phyloP scores from a whole-genome alignment of 2,797 vertebrate species.

The Helostoma temminkii region DNA sequence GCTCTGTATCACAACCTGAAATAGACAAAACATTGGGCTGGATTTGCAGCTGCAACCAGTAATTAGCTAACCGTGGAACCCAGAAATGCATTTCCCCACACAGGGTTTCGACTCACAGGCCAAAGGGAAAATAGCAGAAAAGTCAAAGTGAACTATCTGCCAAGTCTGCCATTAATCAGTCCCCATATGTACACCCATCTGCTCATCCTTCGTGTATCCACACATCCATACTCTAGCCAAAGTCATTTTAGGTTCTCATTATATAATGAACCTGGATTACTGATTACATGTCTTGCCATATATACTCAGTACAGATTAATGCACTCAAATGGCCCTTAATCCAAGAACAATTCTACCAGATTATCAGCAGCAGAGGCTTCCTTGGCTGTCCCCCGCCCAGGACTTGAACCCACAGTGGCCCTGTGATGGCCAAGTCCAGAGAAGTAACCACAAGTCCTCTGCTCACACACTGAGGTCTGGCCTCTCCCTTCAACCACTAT shows the following conservation, averaged over 20 bases:
- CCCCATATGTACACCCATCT: conserved; percentile 5
- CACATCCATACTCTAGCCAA: conserved; percentile 11
- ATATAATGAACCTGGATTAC: conserved; percentile 60
- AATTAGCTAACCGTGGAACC: conserved; percentile 72
- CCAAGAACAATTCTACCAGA: conserved; percentile 65
- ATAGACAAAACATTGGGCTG: conserved; percentile 67
- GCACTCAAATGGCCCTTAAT: conserved; percentile 68
- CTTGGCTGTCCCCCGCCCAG: conserved; percentile 70
- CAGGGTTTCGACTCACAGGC: conserved; percentile 55
- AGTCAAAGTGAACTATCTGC: conserved; percentile 15
- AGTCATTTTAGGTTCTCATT: conserved; percentile 35
- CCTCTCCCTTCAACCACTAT: conserved; percentile 85
- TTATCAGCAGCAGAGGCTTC: conserved; percentile 60
- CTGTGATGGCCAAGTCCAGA: conserved; percentile 76
- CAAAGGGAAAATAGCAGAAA: conserved; percentile 36
- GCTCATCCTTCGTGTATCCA: conserved; percentile 3
- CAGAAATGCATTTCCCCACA: conserved; percentile 71
- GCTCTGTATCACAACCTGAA: conserved; percentile 66
- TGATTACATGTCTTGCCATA: conserved; percentile 33
- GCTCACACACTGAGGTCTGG: conserved; percentile 82
- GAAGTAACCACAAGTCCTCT: conserved; percentile 73
- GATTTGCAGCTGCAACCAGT: conserved; percentile 67
- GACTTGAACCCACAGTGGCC: conserved; percentile 79
- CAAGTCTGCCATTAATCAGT: conserved; percentile 35
- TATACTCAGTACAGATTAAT: conserved; percentile 40